Conservation (phyloP, 2,113 vertebrate genomes). For the Notarius lentiginosus region DNA sequence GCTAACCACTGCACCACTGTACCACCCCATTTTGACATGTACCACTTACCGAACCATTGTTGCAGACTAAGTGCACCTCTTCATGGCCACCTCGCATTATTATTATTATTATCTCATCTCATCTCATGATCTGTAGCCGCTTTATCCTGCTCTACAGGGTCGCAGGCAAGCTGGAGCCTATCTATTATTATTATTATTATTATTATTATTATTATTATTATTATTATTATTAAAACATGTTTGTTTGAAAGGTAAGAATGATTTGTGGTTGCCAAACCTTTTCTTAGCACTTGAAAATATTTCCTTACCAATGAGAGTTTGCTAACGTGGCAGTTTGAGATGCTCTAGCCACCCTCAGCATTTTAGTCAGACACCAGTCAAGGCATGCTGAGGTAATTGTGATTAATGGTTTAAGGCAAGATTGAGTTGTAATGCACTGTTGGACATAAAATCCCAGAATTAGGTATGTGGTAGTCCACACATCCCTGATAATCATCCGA, state of each 20-base stretch:
- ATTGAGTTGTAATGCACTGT: slow-evolving; percentile 23
- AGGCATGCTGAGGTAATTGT: slow-evolving; percentile 4
- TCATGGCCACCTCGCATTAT: too few relatives aligned
- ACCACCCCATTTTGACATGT: too few relatives aligned
- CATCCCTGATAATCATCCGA: slow-evolving; percentile 39
- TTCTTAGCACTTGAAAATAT: neutral
- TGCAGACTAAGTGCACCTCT: too few relatives aligned
- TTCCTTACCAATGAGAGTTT: neutral
- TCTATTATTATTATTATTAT: too few relatives aligned
- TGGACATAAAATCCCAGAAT: slow-evolving; percentile 37
- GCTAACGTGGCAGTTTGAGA: neutral
- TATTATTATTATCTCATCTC: too few relatives aligned
- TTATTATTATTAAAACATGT: neutral
- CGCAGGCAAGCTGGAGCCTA: too few relatives aligned
- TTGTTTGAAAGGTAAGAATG: neutral
- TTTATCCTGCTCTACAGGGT: too few relatives aligned
- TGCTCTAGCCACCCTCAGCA: neutral
- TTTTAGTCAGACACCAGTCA: neutral
- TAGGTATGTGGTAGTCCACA: slow-evolving; percentile 37
- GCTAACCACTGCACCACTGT: too few relatives aligned
- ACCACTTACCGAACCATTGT: too few relatives aligned
- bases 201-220: too few relatives aligned
- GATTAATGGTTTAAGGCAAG: slow-evolving; percentile 26
- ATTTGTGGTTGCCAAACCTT: neutral
- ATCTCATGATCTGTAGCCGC: too few relatives aligned